phyloP scores from a whole-genome alignment of 2,888 invertebrate genomes.

The Platycheirus albimanus region DNA sequence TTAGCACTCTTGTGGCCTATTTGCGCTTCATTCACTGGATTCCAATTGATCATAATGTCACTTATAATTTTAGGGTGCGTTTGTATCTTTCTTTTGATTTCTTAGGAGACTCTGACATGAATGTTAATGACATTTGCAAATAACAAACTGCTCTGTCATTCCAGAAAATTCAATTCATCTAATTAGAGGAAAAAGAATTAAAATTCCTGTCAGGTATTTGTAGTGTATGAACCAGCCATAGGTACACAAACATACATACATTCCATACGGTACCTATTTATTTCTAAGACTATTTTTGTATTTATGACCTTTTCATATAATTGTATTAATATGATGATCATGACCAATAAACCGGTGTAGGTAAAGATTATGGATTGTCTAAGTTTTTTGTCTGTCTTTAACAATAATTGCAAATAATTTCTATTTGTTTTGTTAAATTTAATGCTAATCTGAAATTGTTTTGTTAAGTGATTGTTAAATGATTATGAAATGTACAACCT shows the following conservation, averaged over 20 bases:
- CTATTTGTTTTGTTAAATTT: conserved; percentile 1
- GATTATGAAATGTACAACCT: background rate
- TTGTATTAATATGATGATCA: conserved; percentile 24
- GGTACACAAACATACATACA: conserved; percentile 13
- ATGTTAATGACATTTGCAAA: conserved; percentile 27
- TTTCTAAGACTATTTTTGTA: background rate
- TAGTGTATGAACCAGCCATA: background rate
- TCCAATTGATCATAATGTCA: conserved; percentile 21
- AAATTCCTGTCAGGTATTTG: conserved; percentile 35
- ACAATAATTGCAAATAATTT: conserved; percentile 15
- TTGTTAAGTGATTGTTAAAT: conserved; percentile 14
- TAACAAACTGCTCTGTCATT: conserved; percentile 6
- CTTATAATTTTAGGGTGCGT: conserved; percentile 36
- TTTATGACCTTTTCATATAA: too few relatives aligned
- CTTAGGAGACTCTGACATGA: background rate
- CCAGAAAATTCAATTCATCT: conserved; percentile 21
- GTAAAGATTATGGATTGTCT: background rate
- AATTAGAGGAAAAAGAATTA: conserved; percentile 44
- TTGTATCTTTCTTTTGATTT: conserved; percentile 6
- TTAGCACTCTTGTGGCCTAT: conserved; percentile 20
- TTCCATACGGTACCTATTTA: conserved; percentile 46
- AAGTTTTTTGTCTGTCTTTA: background rate
- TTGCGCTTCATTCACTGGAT: background rate
- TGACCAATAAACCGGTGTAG: conserved; percentile 42
- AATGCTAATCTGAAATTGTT: conserved; percentile 45